These are phyloP conservation scores for Temnothorax curvispinosus DNA, from an alignment of 1,140 invertebrate genomes.

Conservation along the genomic window DNA sequence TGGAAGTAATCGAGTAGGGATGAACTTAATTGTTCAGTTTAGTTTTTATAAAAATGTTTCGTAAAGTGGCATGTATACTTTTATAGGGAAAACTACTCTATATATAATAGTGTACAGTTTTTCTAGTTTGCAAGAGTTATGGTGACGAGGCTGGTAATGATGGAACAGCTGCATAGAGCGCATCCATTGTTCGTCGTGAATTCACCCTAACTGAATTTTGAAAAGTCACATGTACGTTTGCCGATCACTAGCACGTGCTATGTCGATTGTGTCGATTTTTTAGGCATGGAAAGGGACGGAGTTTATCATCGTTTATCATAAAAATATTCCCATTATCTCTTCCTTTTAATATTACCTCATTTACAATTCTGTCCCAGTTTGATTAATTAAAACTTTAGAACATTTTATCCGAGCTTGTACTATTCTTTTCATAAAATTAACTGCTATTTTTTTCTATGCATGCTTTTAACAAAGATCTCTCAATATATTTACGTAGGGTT, in stretches of 20 bases:
- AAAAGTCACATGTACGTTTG: constrained; percentile 80
- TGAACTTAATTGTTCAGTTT: constrained; percentile 22
- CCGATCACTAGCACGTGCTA: constrained; percentile 63
- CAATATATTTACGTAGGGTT: background rate
- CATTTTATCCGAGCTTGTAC: background rate
- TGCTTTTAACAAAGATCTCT: background rate
- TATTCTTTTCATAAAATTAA: background rate
- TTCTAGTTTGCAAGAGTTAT: constrained; percentile 66
- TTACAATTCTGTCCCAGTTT: background rate
- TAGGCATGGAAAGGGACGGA: background rate
- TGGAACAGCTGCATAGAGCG: constrained; percentile 78
- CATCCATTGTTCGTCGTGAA: constrained; percentile 79
- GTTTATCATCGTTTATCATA: constrained; percentile 15
- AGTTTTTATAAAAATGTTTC: background rate
- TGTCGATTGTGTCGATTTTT: constrained; percentile 54
- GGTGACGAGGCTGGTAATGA: constrained; percentile 76
- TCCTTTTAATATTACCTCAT: background rate
- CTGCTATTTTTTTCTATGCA: background rate
- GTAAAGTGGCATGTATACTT: background rate
- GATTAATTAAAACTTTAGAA: background rate
- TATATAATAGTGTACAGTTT: constrained; percentile 44
- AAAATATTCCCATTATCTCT: background rate
- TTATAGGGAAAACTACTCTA: background rate
- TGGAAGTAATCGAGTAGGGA: background rate
- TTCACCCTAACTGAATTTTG: constrained; percentile 82